phyloP scores from a whole-genome alignment of 2,888 invertebrate genomes.

The Pimpla rufipes region DNA sequence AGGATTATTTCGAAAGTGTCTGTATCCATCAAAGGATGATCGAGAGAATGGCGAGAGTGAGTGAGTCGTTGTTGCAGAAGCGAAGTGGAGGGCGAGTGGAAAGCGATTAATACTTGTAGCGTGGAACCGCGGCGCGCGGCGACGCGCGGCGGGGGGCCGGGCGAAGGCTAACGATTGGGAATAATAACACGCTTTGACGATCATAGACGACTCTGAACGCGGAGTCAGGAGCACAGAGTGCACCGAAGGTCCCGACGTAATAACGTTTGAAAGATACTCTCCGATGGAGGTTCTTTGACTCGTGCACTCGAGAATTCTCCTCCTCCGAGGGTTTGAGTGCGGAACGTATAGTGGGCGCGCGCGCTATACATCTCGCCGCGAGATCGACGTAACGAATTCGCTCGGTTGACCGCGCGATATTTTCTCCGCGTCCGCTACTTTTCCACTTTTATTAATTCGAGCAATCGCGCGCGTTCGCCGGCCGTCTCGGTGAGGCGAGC shows the following conservation, averaged over 20 bases:
- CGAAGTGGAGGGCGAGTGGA: conserved; percentile 30
- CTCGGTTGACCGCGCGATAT: conserved; percentile 55
- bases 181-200: conserved; percentile 49
- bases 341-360: neutral
- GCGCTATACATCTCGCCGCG: conserved; percentile 26
- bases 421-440: conserved; percentile 44
- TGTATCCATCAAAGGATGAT: conserved; percentile 32
- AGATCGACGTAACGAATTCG: conserved; percentile 56
- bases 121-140: neutral
- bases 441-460: conserved; percentile 66
- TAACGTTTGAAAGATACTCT: conserved; percentile 59
- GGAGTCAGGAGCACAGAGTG: conserved; percentile 7
- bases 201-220: conserved; percentile 3
- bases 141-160: too few relatives aligned
- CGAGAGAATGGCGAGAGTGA: neutral
- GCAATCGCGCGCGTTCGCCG: conserved; percentile 59
- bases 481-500: conserved; percentile 47
- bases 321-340: conserved; percentile 44
- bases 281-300: conserved; percentile 56
- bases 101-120: conserved; percentile 36
- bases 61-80: conserved; percentile 5
- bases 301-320: conserved; percentile 44
- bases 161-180: conserved; percentile 35
- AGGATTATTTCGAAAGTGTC: conserved; percentile 45
- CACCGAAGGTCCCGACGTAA: conserved; percentile 40